Evolutionary conservation across 1,140 invertebrate genomes (phyloP).

Genomic region (Platyura marginata): DNA sequence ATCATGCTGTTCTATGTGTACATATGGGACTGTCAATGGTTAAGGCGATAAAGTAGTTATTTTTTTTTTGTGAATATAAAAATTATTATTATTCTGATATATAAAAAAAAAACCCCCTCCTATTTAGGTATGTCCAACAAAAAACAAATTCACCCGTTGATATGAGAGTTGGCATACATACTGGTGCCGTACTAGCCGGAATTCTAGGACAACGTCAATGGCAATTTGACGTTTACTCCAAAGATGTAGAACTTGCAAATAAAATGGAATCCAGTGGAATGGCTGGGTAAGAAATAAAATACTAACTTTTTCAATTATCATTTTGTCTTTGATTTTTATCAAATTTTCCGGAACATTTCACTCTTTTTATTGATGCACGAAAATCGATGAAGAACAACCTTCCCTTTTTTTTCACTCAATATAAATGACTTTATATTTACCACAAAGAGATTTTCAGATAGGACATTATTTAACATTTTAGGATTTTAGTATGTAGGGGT

Average conservation of each 20-base stretch:
- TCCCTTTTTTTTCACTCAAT: too few relatives aligned
- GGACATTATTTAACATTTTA: too few relatives aligned
- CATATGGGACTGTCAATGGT: constrained; percentile 95
- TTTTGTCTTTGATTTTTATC: too few relatives aligned
- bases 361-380: constrained; percentile 5
- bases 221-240: constrained; percentile 97
- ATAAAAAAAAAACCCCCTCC: too few relatives aligned
- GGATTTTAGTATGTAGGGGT: too few relatives aligned
- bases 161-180: constrained; percentile 96
- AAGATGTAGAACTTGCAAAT: constrained; percentile 93
- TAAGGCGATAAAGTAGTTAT: constrained; percentile 82
- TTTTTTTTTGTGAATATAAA: too few relatives aligned
- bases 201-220: constrained; percentile 92
- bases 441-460: too few relatives aligned
- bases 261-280: constrained; percentile 97
- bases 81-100: too few relatives aligned
- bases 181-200: constrained; percentile 86
- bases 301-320: too few relatives aligned
- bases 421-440: too few relatives aligned
- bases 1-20: constrained; percentile 85
- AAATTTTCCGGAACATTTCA: not conserved
- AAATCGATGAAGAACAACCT: too few relatives aligned
- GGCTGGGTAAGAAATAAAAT: constrained; percentile 72
- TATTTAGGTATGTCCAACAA: constrained; percentile 73
- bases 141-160: constrained; percentile 90